Evolutionary conservation across 2,888 invertebrate species (phyloP), one percentile per base, ranked within the genome.

Genomic region (Eurois occulta): DNA sequence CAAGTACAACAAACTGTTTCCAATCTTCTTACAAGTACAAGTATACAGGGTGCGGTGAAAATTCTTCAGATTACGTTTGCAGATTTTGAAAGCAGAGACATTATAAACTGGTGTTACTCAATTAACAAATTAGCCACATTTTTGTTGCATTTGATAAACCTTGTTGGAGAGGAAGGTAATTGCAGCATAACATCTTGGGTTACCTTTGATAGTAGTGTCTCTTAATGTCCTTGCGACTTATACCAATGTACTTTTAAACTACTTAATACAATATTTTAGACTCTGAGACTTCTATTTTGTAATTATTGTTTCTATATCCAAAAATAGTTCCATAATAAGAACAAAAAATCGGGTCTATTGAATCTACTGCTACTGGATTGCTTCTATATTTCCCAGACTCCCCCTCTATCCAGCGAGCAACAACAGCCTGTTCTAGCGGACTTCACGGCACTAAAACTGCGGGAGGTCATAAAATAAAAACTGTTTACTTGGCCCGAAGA

Each of bases 391-490:
- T n/a, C 13, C 6, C 46, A 68, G n/a, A 13, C 64, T 64, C 84
- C 70, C 52, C 69, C 74, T 80, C 41, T 84, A 85, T 72, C n/a
- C 8, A 35, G 16, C 28, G 18, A 69, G 52, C 32, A 75, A 78
- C 78, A 79, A 73, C 78, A 76, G 81, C 79, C 80, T 80, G 81
- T 69, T 80, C 60, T 69, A 75, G 48, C 72, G 66, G 80, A 84
- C 76, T 83, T 83, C 84, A 78, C 81, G 90, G 92, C 90, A 92
- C 92, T 94, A 95, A 95, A 95, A 93, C 92, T 90, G 90, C 91
- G 92, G 93, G 93, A 89, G 94, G 93, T 92, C 94, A 94, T 95
- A 95, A 96, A 95, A 95, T 94, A 96, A 96, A 96, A 95, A 96
- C 94, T 96, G 95, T 96, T 96, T 96, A 94, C 95, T 95, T 92